These are phyloP conservation scores for Sycophila sp. DNA, from an alignment of 1,140 invertebrate species.

Conservation along the genomic window DNA sequence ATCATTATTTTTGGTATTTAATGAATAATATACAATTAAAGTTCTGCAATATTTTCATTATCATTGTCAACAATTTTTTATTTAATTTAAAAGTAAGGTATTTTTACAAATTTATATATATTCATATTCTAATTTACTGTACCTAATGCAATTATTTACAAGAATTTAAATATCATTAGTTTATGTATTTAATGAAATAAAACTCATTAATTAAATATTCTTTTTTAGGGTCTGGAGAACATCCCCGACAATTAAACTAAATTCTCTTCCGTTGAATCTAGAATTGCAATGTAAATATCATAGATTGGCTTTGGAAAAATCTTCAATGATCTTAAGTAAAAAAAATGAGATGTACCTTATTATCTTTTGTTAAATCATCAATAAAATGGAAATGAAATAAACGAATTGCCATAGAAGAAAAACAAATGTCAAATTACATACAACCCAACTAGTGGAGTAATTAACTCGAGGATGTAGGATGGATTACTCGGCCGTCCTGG, in stretches of 20 bases:
- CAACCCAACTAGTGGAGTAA: neutral
- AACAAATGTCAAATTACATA: neutral
- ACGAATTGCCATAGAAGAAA: neutral
- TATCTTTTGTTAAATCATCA: neutral
- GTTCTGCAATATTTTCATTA: neutral
- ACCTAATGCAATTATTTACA: too few species aligned
- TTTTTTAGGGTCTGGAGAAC: conserved; percentile 41
- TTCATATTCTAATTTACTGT: too few species aligned
- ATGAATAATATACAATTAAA: neutral
- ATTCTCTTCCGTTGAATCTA: neutral
- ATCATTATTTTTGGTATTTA: neutral
- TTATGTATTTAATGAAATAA: too few species aligned
- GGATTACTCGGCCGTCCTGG: neutral
- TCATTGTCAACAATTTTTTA: neutral
- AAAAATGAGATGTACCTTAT: neutral
- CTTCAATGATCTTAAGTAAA: neutral
- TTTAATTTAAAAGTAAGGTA: too few species aligned
- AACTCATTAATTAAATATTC: too few species aligned
- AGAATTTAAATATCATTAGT: too few species aligned
- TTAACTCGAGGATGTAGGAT: neutral
- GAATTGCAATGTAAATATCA: neutral
- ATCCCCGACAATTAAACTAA: conserved; percentile 39
- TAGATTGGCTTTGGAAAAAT: neutral
- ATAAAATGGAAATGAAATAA: neutral
- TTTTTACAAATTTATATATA: too few species aligned